phyloP scores from a whole-genome alignment of 1,140 invertebrate genomes.

The Neodiprion fabricii region DNA sequence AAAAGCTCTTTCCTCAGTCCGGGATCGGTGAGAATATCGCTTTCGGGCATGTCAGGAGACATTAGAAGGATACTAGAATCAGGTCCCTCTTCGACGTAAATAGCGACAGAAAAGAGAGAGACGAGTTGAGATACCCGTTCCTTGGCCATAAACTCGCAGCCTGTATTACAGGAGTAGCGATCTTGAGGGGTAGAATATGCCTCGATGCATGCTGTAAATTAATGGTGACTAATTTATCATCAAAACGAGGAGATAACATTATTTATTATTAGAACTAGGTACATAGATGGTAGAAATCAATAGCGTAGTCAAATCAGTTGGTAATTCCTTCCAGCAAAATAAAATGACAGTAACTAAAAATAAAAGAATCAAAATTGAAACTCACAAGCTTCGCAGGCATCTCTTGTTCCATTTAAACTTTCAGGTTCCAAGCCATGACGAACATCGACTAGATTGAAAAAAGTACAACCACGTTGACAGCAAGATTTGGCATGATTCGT shows the following conservation, averaged over 20 bases:
- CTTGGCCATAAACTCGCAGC: slow-evolving; percentile 54
- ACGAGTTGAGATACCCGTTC: slow-evolving; percentile 45
- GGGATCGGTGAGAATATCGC: slow-evolving; percentile 55
- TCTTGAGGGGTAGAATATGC: slow-evolving; percentile 49
- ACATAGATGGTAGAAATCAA: too few species aligned
- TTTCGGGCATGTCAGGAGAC: slow-evolving; percentile 52
- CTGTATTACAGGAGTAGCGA: slow-evolving; percentile 48
- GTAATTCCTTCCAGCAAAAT: neutral
- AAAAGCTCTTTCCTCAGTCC: slow-evolving; percentile 53
- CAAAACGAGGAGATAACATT: too few species aligned
- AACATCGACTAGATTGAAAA: slow-evolving; percentile 54
- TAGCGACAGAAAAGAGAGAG: slow-evolving; percentile 41
- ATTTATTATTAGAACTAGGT: too few species aligned
- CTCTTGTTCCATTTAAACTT: slow-evolving; percentile 47
- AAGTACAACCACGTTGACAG: slow-evolving; percentile 56
- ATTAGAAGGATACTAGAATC: slow-evolving; percentile 48
- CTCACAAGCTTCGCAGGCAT: slow-evolving; percentile 53
- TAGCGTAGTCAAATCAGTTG: neutral
- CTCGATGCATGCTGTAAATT: slow-evolving; percentile 51
- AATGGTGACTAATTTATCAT: neutral
- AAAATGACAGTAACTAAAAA: neutral
- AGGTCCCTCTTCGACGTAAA: slow-evolving; percentile 46
- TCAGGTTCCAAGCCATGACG: slow-evolving; percentile 34
- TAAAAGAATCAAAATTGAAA: slow-evolving; percentile 15
- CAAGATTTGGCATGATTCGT: slow-evolving; percentile 49